These are phyloP conservation scores for Diarsia dahlii DNA, from an alignment of 2,888 invertebrate genomes.

Conservation along the genomic window DNA sequence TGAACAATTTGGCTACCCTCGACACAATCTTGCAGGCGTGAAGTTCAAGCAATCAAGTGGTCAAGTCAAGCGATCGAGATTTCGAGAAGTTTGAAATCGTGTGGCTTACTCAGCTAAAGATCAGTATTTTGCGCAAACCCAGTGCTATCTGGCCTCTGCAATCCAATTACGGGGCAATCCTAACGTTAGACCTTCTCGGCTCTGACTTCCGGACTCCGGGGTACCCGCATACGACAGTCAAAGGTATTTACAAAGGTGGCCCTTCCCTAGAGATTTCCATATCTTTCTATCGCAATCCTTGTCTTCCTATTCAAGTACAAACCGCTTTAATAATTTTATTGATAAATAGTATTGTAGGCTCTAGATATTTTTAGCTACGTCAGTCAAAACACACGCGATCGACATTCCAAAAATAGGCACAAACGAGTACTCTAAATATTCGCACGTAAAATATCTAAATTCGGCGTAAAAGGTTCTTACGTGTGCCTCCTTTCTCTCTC, in stretches of 20 bases:
- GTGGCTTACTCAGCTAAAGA: neutral
- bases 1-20: neutral
- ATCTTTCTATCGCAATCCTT: slow-evolving; percentile 1
- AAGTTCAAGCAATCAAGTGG: neutral
- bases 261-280: neutral
- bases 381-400: neutral
- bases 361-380: neutral
- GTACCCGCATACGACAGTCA: slow-evolving; percentile 31
- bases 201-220: slow-evolving; percentile 13
- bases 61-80: neutral
- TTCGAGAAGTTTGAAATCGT: neutral
- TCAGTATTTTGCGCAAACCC: slow-evolving; percentile 6
- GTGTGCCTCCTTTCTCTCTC: too few relatives aligned
- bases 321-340: neutral
- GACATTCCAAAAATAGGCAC: neutral
- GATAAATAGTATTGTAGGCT: neutral
- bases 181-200: neutral
- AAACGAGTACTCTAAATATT: neutral
- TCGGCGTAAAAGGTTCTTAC: neutral
- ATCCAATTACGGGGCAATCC: slow-evolving; percentile 32
- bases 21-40: neutral
- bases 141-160: neutral
- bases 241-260: neutral
- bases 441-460: slow-evolving; percentile 9
- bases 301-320: neutral